Base-by-base conservation (phyloP, 2,888 invertebrate species). In the Gnatocerus cornutus region DNA sequence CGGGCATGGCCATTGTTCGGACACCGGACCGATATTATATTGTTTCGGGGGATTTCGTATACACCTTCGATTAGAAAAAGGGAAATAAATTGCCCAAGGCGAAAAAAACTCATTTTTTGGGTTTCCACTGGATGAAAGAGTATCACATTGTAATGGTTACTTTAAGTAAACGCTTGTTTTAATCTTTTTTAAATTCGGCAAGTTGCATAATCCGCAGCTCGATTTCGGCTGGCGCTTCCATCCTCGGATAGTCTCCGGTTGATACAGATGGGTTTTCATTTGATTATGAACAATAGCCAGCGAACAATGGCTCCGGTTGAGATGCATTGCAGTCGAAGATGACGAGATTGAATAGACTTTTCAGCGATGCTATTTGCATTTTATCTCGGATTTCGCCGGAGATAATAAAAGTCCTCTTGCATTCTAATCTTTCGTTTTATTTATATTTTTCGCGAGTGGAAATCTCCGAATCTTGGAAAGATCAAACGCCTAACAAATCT, bases 261-360 rank as follows among this genome's bases (percentile, higher is more conserved):
- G 78, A 78, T 80, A 79, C 78, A 79, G 79, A 78, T 79, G 77
- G 78, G 77, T 78, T 80, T 80, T 80, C 79, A 80, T 81, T 81
- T 79, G 79, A 81, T 81, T 81, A 80, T 77, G 78, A 80, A 80
- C 80, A 80, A 79, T 79, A 74, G 77, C 30, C 48, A 55, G 72
- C 71, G 79, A 80, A 80, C 81, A 80, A 80, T 79, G 74, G 75
- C 69, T 66, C 55, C 59, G 69, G 66, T 74, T 74, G 74, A 73
- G 76, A 78, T 78, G 77, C 77, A 77, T 70, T 75, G 75, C 74
- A 75, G 73, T 76, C 77, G 79, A 78, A 78, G 77, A 77, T 77
- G 76, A 77, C 73, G 76, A 74, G 76, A 75, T 72, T 75, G 76
- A 78, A 78, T 76, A 74, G 67, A 67, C 63, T 68, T 71, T 64